Evolutionary conservation across 2,888 invertebrate species (phyloP).

Genomic region (Perizoma affinitatum): DNA sequence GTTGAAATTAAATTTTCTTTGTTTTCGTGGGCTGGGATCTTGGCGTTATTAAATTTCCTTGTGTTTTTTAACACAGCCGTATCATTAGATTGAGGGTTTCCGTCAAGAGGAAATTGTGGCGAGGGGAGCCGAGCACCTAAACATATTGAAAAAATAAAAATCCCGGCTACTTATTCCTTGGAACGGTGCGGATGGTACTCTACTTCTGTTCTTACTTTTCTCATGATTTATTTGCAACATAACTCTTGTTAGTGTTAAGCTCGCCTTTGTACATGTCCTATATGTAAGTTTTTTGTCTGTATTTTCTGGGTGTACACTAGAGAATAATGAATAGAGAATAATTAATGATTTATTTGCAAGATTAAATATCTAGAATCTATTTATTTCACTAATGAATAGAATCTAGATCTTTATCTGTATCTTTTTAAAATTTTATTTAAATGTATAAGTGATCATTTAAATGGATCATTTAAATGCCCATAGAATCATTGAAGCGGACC

Average conservation of each 20-base stretch:
- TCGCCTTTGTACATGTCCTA: too few species aligned
- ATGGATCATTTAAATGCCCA: too few species aligned
- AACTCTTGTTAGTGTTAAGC: too few species aligned
- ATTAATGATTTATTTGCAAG: not conserved
- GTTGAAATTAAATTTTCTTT: constrained; percentile 83
- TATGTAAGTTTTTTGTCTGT: too few species aligned
- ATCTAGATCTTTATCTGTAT: too few species aligned
- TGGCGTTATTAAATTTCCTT: constrained; percentile 84
- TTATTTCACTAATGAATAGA: too few species aligned
- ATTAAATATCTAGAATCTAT: too few species aligned
- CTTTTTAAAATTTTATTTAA: too few species aligned
- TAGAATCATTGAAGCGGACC: too few species aligned
- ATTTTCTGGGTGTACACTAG: too few species aligned
- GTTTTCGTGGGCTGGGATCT: constrained; percentile 73
- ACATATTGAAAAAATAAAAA: constrained; percentile 84
- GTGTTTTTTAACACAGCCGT: constrained; percentile 85
- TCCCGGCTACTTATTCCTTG: constrained; percentile 72
- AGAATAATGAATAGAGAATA: too few species aligned
- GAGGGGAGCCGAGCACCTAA: constrained; percentile 78
- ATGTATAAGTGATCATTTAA: too few species aligned
- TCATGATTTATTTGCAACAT: constrained; percentile 3
- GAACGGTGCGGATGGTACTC: constrained; percentile 55
- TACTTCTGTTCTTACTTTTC: constrained; percentile 39
- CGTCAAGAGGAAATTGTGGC: constrained; percentile 84
- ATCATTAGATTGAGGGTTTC: constrained; percentile 85